Percentiles rank a stretch among this genome's conserved stretches.
Evolutionary conservation across 2,113 vertebrate species (phyloP).

Genomic region (Quiscalus mexicanus): DNA sequence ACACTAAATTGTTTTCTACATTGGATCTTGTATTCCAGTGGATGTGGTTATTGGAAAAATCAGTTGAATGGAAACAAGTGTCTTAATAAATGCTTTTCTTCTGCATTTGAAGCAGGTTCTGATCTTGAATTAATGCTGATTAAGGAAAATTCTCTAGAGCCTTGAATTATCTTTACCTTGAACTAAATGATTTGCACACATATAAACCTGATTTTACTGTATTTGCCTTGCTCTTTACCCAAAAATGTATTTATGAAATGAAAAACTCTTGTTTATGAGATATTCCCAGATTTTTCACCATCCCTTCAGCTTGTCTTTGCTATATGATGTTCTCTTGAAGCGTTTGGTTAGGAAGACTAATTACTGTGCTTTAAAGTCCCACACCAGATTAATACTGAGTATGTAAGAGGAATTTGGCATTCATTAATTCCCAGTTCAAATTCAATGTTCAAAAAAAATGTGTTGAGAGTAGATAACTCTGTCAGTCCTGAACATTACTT

Average conservation of each 20-base stretch:
- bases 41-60: constrained; percentile 23
- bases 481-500: neutral
- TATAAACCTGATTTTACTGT: neutral
- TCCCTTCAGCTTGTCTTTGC: neutral
- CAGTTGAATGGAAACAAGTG: neutral
- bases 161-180: neutral
- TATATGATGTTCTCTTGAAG: neutral
- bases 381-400: neutral
- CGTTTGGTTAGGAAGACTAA: neutral
- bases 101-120: neutral
- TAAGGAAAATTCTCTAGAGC: neutral
- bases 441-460: neutral
- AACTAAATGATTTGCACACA: neutral
- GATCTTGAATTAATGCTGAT: neutral
- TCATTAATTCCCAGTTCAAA: neutral
- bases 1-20: constrained; percentile 6
- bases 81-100: neutral
- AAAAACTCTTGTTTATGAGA: neutral
- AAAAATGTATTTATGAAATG: neutral
- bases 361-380: neutral
- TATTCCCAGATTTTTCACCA: neutral
- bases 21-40: neutral
- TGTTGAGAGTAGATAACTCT: neutral
- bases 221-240: neutral
- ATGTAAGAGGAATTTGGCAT: neutral